Conservation (phyloP, 1,140 invertebrate genomes). For the Theocolax elegans region DNA sequence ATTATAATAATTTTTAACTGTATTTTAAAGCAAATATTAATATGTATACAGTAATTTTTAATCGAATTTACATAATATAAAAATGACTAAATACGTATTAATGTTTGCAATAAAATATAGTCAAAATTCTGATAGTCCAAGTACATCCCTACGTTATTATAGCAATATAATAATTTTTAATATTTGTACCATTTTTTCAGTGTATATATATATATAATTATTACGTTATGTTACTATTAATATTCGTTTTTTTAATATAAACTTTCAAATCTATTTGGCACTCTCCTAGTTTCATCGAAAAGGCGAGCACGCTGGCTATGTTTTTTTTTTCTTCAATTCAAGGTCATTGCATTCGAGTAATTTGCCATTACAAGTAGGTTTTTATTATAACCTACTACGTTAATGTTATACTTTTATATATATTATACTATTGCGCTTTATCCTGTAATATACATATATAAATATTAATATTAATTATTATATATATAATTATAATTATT, state of each 20-base stretch:
- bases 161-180: too few species aligned
- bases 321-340: conserved; percentile 62
- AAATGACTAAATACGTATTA: not conserved
- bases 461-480: conserved; percentile 23
- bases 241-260: conserved; percentile 52
- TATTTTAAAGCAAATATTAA: too few species aligned
- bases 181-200: not conserved
- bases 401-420: conserved; percentile 42
- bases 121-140: not conserved
- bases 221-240: not conserved
- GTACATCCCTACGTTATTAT: not conserved
- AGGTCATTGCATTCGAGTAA: conserved; percentile 62
- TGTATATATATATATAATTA: not conserved
- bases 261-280: conserved; percentile 61
- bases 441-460: conserved; percentile 24
- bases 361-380: conserved; percentile 48
- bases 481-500: conserved; percentile 4
- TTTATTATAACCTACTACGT: conserved; percentile 44
- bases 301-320: conserved; percentile 60
- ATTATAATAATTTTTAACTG: too few species aligned
- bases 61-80: too few species aligned
- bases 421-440: conserved; percentile 49
- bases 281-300: conserved; percentile 56
- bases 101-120: not conserved
- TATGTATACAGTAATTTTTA: too few species aligned